Evolutionary conservation across 2,113 vertebrate species (phyloP).

Genomic region (Podiceps cristatus): DNA sequence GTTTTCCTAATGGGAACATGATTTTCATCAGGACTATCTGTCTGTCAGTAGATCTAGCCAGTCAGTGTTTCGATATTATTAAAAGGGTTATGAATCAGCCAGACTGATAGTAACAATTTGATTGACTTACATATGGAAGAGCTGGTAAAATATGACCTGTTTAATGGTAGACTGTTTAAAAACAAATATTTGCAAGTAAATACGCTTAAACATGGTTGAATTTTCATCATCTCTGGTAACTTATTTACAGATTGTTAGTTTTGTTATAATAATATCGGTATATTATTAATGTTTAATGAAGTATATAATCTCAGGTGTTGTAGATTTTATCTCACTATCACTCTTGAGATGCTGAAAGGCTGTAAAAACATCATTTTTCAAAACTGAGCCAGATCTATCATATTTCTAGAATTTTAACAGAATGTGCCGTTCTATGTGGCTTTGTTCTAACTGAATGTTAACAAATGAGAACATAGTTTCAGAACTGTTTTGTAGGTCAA

Average conservation of each 20-base stretch:
- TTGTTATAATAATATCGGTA: neutral
- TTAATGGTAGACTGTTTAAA: neutral
- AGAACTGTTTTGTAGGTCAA: neutral
- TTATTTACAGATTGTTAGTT: neutral
- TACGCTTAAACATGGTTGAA: neutral
- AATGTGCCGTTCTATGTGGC: fast-evolving
- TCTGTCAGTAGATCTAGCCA: neutral
- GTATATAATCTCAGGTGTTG: fast-evolving
- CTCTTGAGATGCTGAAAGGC: neutral
- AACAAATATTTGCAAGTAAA: neutral
- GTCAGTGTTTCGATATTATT: neutral
- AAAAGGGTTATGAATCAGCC: neutral
- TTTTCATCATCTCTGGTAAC: neutral
- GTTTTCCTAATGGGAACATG: neutral
- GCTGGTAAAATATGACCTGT: neutral
- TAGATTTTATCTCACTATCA: neutral
- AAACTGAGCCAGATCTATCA: neutral
- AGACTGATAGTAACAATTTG: neutral
- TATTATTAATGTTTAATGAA: neutral
- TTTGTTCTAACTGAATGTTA: neutral
- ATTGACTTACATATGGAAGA: neutral
- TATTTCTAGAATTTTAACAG: neutral
- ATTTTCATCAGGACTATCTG: neutral
- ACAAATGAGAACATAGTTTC: neutral
- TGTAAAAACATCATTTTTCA: neutral